These are phyloP conservation scores for Cladorhizidae sp. DNA, from an alignment of 37 sponge, comb jelly and placozoan species.

Conservation along the genomic window DNA sequence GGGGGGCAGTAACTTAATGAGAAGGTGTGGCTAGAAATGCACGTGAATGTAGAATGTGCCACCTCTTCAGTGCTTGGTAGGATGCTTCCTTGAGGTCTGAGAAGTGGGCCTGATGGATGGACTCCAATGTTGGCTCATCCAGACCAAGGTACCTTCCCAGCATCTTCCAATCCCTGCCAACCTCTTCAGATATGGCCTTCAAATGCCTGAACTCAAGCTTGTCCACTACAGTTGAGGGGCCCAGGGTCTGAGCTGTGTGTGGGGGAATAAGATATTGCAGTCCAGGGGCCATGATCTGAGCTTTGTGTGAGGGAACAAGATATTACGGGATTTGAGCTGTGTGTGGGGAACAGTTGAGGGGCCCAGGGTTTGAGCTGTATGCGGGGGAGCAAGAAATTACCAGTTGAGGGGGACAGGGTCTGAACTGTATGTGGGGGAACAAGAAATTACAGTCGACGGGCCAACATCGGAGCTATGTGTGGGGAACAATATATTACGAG, in stretches of 20 bases:
- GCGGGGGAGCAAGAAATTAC: not conserved
- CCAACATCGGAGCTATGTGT: not conserved
- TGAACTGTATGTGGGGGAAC: no score
- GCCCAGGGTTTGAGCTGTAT: not conserved
- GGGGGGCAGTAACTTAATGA: no score
- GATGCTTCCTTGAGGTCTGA: slow-evolving; percentile 69
- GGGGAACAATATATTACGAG: no score
- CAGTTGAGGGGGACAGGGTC: no score
- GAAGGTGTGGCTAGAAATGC: no score
- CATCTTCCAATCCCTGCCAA: slow-evolving; percentile 73
- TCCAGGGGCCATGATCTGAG: no score
- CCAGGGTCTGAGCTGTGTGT: not conserved
- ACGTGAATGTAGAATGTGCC: not conserved
- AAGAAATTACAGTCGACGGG: no score
- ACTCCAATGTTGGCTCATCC: slow-evolving; percentile 52
- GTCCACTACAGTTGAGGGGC: not conserved
- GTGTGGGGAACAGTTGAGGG: not conserved
- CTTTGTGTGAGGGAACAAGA: no score
- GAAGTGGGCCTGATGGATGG: slow-evolving; percentile 32
- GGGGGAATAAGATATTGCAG: not conserved
- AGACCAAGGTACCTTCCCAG: slow-evolving; percentile 51
- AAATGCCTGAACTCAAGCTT: slow-evolving; percentile 16
- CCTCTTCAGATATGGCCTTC: slow-evolving; percentile 15
- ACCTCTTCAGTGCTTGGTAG: slow-evolving; percentile 53
- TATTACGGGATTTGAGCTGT: no score